Conservation (phyloP, 2,888 invertebrate genomes). For the Rhingia rostrata region DNA sequence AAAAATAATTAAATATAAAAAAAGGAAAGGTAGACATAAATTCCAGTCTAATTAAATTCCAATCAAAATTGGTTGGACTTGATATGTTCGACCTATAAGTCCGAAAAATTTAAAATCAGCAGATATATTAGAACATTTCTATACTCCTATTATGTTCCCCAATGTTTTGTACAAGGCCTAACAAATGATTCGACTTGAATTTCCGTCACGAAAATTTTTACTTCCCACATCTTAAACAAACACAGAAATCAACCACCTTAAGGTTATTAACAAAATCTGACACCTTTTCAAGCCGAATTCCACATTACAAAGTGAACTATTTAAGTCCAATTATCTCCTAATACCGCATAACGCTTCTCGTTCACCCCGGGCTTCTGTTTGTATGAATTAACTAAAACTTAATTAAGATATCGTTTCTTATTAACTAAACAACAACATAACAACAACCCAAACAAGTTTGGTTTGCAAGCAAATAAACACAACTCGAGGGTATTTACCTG, state of each 20-base stretch:
- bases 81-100: no score
- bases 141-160: no score
- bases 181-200: neutral
- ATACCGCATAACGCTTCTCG: conserved; percentile 22
- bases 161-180: no score
- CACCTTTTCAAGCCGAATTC: conserved; percentile 6
- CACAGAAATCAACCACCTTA: no score
- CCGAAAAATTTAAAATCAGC: no score
- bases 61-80: no score
- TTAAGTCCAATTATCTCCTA: conserved; percentile 19
- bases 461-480: conserved; percentile 28
- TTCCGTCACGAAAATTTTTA: neutral
- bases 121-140: no score
- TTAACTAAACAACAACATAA: conserved; percentile 33
- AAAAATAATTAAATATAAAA: no score
- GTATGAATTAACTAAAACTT: conserved; percentile 39
- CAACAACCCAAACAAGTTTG: conserved; percentile 49
- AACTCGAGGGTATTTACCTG: conserved; percentile 56
- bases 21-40: no score
- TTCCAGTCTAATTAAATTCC: no score
- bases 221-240: neutral
- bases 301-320: conserved; percentile 11
- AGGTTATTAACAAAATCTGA: conserved; percentile 1
- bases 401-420: conserved; percentile 60
- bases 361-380: conserved; percentile 17